Evolutionary conservation across 2,113 vertebrate genomes (phyloP).

Genomic region (Xerus inauris): DNA sequence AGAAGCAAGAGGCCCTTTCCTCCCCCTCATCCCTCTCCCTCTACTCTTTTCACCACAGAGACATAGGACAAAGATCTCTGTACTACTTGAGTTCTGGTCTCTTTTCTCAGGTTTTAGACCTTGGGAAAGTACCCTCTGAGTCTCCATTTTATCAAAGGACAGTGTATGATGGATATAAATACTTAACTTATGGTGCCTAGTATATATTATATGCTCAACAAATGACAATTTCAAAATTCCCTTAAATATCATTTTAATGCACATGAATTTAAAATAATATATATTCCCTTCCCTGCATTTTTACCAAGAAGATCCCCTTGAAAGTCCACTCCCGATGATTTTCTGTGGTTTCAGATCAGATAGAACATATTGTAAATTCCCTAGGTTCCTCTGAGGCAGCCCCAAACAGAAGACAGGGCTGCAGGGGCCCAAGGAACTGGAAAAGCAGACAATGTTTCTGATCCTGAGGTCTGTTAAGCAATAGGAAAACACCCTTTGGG

Average conservation of each 20-base stretch:
- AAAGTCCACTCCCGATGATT: not conserved
- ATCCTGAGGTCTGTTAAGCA: constrained; percentile 65
- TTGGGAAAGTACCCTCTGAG: not conserved
- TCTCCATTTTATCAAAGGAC: not conserved
- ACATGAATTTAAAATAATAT: not conserved
- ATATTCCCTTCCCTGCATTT: not conserved
- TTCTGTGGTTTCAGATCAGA: constrained; percentile 20
- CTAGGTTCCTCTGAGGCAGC: not conserved
- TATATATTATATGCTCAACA: not conserved
- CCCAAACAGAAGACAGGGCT: constrained; percentile 31
- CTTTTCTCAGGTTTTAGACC: not conserved
- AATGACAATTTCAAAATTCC: not conserved
- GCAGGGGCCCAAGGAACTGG: not conserved
- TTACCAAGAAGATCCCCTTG: not conserved
- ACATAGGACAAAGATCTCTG: not conserved
- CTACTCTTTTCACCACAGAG: not conserved
- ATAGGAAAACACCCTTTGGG: constrained; percentile 68
- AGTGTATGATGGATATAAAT: not conserved
- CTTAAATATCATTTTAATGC: not conserved
- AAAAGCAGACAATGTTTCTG: constrained; percentile 47
- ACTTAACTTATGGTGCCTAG: not conserved
- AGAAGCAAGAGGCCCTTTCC: not conserved
- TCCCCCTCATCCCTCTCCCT: too few relatives aligned
- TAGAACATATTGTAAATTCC: not conserved
- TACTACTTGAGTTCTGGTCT: not conserved